Evolutionary conservation across 2,797 vertebrate species (phyloP).

Genomic region (Sebastes hopkinsi): DNA sequence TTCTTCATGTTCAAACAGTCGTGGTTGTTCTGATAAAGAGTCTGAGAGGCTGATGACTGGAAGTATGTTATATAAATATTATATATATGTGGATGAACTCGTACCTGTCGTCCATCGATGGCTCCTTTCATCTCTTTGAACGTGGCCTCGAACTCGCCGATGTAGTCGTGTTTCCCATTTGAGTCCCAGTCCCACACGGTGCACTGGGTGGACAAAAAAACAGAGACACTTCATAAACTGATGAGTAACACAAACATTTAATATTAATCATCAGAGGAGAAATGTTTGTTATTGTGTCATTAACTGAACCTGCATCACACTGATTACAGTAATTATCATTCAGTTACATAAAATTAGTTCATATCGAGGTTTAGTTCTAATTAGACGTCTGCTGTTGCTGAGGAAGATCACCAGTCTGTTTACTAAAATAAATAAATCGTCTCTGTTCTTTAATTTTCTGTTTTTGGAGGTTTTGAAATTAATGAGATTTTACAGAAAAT

Average conservation of each 20-base stretch:
- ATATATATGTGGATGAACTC: neutral
- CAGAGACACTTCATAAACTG: neutral
- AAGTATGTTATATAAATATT: too few species aligned
- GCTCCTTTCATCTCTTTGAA: slow-evolving; percentile 90
- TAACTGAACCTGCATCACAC: neutral
- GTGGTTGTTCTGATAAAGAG: too few species aligned
- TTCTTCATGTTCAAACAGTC: too few species aligned
- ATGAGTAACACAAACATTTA: neutral
- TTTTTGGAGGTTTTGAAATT: neutral
- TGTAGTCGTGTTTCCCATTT: slow-evolving; percentile 91
- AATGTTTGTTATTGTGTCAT: neutral
- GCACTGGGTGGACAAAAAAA: slow-evolving; percentile 73
- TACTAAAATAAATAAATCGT: neutral
- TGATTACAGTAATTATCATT: neutral
- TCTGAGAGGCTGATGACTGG: neutral
- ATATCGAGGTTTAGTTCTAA: neutral
- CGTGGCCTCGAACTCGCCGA: slow-evolving; percentile 87
- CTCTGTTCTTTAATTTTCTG: neutral
- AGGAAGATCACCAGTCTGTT: neutral
- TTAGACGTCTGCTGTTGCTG: neutral
- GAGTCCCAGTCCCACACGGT: slow-evolving; percentile 91
- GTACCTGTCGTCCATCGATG: slow-evolving; percentile 81
- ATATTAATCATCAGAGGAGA: neutral
- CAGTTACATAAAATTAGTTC: neutral
- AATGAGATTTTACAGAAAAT: neutral